Evolutionary conservation across 1,140 invertebrate genomes (phyloP), one percentile per base, ranked within the genome.

Genomic region (Leucophenga varia): DNA sequence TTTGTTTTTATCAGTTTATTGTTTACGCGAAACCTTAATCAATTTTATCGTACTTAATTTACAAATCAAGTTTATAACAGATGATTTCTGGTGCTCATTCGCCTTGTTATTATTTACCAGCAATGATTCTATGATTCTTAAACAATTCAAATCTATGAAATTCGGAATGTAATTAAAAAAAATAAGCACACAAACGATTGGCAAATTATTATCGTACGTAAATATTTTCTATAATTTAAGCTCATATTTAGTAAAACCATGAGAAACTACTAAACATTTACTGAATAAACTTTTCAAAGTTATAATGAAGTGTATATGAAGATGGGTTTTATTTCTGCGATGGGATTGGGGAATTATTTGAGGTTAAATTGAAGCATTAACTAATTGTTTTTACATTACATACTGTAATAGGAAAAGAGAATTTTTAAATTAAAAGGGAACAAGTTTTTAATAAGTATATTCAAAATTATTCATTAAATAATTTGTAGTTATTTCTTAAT

Each of bases 261-360:
- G 31, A 58, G 43, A 57, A n/a, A n/a, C 47, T 61, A n/a, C n/a
- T n/a, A n/a, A n/a, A n/a, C n/a, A n/a, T 56, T 63, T 61, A 65
- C 32, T 63, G 53, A 65, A 65, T 65, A 65, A 65, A 65, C 53
- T 54, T 54, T 57, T 59, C 25, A 67, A 65, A 65, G 63, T 61
- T 61, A 57, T 67, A 65, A 67, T 59, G 12, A 28, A 28, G 12
- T 7, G n/a, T n/a, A n/a, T n/a, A n/a, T n/a, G n/a, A n/a, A n/a
- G n/a, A n/a, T n/a, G n/a, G n/a, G n/a, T n/a, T n/a, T n/a, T n/a
- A n/a, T n/a, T n/a, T n/a, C n/a, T n/a, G n/a, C n/a, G n/a, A n/a
- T n/a, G n/a, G n/a, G n/a, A n/a, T n/a, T n/a, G n/a, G n/a, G n/a
- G n/a, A n/a, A n/a, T n/a, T n/a, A n/a, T n/a, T n/a, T n/a, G n/a